Evolutionary conservation across 2,888 invertebrate species (phyloP).

Genomic region (Parthenolecanium corni): DNA sequence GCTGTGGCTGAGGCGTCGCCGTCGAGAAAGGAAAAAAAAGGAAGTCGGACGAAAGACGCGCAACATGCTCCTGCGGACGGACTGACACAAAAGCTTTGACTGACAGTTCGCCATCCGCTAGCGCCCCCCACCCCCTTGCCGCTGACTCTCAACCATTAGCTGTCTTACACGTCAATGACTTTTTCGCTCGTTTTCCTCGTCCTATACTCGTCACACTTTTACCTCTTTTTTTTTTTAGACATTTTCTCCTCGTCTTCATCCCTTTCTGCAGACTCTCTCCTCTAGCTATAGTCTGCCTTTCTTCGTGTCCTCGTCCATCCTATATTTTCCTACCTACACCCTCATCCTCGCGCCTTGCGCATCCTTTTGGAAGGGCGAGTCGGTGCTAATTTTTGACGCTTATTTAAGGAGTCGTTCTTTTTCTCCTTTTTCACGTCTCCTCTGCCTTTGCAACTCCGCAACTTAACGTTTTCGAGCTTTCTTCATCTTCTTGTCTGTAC

Average conservation of each 20-base stretch:
- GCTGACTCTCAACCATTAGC: constrained; percentile 10
- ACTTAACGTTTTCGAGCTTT: no score
- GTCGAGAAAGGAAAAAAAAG: no score
- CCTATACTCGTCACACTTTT: no score
- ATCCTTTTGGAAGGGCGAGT: not conserved
- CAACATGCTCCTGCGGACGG: constrained; percentile 14
- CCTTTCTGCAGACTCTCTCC: no score
- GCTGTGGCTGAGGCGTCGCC: not conserved
- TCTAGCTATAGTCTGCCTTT: no score
- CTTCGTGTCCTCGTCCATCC: no score
- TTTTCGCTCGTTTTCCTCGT: not conserved
- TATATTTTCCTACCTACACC: no score
- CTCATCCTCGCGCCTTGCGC: no score
- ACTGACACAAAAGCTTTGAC: constrained; percentile 23
- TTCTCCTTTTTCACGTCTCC: not conserved
- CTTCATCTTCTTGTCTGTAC: no score
- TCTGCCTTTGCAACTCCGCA: no score
- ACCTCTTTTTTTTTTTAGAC: no score
- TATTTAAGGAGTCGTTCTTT: not conserved
- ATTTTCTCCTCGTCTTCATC: no score
- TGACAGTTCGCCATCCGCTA: constrained; percentile 11
- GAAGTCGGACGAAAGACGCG: not conserved
- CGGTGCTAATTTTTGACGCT: not conserved
- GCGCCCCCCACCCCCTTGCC: not conserved
- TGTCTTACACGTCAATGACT: not conserved